Base-by-base conservation (phyloP, 2,797 vertebrate genomes). In the Erithacus rubecula region DNA sequence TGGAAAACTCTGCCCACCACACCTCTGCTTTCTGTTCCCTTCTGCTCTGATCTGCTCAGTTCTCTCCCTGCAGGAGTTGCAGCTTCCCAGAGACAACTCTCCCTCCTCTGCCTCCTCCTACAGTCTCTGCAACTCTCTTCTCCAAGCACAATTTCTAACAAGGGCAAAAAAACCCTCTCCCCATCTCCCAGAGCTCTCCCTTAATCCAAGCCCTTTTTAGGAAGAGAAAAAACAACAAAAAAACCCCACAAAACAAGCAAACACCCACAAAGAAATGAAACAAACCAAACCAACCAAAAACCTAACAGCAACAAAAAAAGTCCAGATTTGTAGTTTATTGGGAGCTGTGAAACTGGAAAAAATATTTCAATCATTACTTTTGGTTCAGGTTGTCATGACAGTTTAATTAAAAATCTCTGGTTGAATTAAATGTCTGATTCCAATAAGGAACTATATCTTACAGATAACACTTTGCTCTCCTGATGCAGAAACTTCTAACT, bases 231-330 rank as follows among this genome's bases (percentile, higher is more conserved):
- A 43, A 30, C 7, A 9, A 19, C 6, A 27, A 41, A 41, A 41
- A 27, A 9, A 13, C 1, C 18, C 15, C 32, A 3, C 5, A 32
- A 52, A 70, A 10, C 9, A 44, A 49, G 27, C 11, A 27, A 56
- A 47, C 7, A 24, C 12, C 24, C 23, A n/a, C n/a, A 53, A 14
- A 4, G 3, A 34, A 59, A 43, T 5, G 21, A 55, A 69, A 26
- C 52, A 32, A 53, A 51, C 27, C 3, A 13, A 26, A 72, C 0
- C 15, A 36, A 51, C 27, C 5, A 36, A n/a, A 30, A 63, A 12
- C 3, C 2, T 13, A 15, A 24, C 5, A 12, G 24, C 2, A 47
- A 30, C 3, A 21, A 32, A 17, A 26, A 44, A 36, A 11, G 3
- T 9, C 26, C 11, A 76, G 29, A 22, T n/a, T 23, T 69, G 16